Percentiles rank a stretch among this genome's conserved stretches.
Evolutionary conservation across 2,113 vertebrate species (phyloP).

Genomic region (Laterallus jamaicensis): DNA sequence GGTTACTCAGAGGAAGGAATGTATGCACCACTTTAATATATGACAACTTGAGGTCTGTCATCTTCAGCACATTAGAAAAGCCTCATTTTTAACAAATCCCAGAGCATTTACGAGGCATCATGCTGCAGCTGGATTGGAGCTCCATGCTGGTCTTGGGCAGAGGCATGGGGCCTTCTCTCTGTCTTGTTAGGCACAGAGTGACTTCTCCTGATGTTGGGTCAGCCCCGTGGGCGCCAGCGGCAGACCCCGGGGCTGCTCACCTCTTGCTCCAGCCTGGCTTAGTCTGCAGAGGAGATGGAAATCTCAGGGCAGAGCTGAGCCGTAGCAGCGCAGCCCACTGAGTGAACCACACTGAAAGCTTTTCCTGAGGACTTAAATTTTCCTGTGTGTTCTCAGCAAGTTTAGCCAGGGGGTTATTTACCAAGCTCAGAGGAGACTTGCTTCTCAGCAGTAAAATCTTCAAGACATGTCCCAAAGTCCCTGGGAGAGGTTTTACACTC

Average conservation of each 20-base stretch:
- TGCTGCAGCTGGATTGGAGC: slow-evolving; percentile 17
- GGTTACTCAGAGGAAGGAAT: slow-evolving; percentile 45
- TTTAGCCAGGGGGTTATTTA: background rate
- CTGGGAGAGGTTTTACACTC: background rate
- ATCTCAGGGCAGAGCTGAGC: background rate
- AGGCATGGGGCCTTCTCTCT: background rate
- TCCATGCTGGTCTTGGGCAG: background rate
- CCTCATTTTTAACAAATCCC: slow-evolving; percentile 56
- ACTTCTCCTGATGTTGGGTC: rapidly evolving
- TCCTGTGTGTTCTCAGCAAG: background rate
- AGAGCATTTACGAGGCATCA: background rate
- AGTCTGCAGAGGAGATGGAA: background rate
- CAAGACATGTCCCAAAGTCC: background rate
- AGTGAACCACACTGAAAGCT: background rate
- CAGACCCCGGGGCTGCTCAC: background rate
- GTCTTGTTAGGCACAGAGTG: background rate
- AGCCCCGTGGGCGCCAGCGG: background rate
- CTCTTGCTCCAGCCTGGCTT: background rate
- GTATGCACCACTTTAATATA: slow-evolving; percentile 47
- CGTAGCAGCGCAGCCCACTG: rapidly evolving
- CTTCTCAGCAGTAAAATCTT: background rate
- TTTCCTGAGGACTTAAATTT: background rate
- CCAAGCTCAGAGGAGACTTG: background rate
- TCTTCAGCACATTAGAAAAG: slow-evolving; percentile 38
- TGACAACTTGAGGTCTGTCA: slow-evolving; percentile 62